These are phyloP conservation scores for Drosophila emarginata DNA, from an alignment of 2,888 invertebrate species.

Conservation along the genomic window DNA sequence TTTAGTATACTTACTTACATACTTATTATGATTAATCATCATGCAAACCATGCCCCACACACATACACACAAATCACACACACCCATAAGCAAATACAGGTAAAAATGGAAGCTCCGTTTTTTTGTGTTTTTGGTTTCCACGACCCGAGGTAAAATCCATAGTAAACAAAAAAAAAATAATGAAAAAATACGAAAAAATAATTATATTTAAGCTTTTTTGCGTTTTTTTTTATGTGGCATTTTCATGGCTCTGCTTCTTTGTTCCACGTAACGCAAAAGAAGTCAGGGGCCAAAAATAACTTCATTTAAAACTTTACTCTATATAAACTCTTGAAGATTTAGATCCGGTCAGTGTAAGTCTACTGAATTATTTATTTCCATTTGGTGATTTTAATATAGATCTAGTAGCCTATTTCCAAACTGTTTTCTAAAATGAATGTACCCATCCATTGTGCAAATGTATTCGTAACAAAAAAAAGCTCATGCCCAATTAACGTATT, in stretches of 20 bases:
- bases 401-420: background rate
- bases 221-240: constrained; percentile 13
- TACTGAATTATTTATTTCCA: too few relatives aligned
- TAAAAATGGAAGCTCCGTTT: constrained; percentile 22
- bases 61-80: constrained; percentile 3
- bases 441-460: background rate
- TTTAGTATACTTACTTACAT: constrained; percentile 31
- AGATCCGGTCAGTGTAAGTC: too few relatives aligned
- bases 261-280: background rate
- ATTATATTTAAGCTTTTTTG: constrained; percentile 23
- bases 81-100: constrained; percentile 13
- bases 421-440: background rate
- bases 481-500: constrained; percentile 23
- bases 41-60: background rate
- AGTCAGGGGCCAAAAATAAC: background rate
- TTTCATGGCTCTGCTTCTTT: background rate
- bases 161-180: background rate
- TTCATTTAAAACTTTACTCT: background rate
- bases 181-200: constrained; percentile 18
- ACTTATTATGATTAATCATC: constrained; percentile 48
- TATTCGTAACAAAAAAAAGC: constrained; percentile 9
- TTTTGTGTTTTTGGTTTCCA: constrained; percentile 28
- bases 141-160: constrained; percentile 32
- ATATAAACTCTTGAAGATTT: background rate
- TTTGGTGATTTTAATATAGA: too few relatives aligned